Conservation (phyloP, 2,113 vertebrate species). For the Nothoprocta perdicaria region DNA sequence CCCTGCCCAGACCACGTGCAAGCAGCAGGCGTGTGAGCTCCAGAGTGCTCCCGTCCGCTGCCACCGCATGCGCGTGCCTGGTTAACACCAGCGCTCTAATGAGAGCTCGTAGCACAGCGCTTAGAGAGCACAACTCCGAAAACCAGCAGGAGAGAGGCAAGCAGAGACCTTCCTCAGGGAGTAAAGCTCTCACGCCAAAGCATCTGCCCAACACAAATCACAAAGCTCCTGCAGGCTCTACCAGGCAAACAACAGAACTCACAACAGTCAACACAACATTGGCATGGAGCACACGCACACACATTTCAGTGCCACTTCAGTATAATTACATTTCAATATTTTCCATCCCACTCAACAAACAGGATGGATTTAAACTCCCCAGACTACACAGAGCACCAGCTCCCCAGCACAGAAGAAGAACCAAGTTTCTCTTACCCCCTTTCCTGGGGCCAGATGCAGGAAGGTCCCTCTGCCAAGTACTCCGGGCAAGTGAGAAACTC, state of each 20-base stretch:
- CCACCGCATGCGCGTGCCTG: too few relatives aligned
- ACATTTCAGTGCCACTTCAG: neutral
- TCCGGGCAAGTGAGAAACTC: neutral
- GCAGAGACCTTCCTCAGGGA: neutral
- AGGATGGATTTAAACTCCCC: neutral
- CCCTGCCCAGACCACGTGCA: neutral
- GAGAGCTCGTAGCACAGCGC: neutral
- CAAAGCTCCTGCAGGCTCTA: neutral
- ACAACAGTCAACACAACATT: neutral
- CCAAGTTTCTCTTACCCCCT: neutral
- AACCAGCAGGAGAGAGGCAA: neutral
- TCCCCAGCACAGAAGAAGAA: neutral
- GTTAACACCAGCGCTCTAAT: too few relatives aligned
- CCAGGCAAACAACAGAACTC: neutral
- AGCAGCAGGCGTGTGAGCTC: neutral
- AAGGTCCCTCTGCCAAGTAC: conserved; percentile 22
- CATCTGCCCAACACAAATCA: neutral
- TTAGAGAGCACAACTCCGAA: neutral
- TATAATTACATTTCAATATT: neutral
- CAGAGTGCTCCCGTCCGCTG: too few relatives aligned
- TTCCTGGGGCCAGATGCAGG: neutral
- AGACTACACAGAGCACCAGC: accelerated
- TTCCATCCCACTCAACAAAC: neutral
- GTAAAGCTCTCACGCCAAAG: neutral
- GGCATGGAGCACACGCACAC: accelerated